These are phyloP conservation scores for Baryphthengus martii DNA, from an alignment of 2,113 vertebrate species.

Conservation along the genomic window DNA sequence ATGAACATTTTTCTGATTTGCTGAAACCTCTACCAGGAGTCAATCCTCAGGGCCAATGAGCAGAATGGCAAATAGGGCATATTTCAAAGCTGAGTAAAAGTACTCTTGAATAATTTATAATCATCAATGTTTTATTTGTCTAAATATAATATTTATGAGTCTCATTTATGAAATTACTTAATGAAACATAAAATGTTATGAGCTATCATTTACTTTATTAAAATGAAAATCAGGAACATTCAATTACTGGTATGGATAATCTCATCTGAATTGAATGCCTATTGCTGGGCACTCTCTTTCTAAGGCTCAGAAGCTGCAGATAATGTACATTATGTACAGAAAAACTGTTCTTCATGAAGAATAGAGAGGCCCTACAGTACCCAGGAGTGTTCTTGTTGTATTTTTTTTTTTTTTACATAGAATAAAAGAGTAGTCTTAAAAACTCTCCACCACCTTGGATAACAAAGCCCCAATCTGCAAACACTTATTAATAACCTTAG, in stretches of 20 bases:
- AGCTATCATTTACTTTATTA: constrained; percentile 16
- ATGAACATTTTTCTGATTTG: neutral
- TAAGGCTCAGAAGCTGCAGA: neutral
- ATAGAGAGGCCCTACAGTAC: neutral
- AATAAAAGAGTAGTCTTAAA: neutral
- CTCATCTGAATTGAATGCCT: neutral
- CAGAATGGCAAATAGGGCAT: neutral
- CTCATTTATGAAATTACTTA: constrained; percentile 6
- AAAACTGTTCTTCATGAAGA: neutral
- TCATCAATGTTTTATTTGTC: constrained; percentile 41
- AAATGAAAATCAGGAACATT: constrained; percentile 14
- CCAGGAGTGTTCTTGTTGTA: neutral
- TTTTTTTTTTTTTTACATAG: neutral
- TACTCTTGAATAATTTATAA: constrained; percentile 6
- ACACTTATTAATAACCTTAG: neutral
- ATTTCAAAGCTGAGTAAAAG: constrained; percentile 29
- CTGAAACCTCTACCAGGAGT: neutral
- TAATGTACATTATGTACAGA: neutral
- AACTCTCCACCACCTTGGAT: neutral
- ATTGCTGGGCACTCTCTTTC: neutral
- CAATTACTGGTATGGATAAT: neutral
- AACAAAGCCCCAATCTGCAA: neutral
- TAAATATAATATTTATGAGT: constrained; percentile 30
- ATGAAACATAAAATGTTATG: constrained; percentile 15
- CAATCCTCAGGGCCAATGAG: neutral